Evolutionary conservation across 2,888 invertebrate species (phyloP).

Genomic region (Mesorhabditis sp.): DNA sequence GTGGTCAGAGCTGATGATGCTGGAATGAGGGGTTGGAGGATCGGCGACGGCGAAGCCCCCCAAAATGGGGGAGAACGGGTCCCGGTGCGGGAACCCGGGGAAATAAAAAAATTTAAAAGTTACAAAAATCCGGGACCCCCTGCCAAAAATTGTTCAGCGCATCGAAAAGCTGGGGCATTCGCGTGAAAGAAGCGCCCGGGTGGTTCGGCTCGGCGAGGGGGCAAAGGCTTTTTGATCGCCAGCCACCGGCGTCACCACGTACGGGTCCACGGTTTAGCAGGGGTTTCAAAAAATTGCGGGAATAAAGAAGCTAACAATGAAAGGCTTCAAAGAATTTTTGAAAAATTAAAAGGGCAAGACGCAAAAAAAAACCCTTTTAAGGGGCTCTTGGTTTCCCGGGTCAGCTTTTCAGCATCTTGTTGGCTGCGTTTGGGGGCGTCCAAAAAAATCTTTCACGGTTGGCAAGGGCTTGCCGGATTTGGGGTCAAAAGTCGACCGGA

Average conservation of each 20-base stretch:
- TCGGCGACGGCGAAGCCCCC: not conserved
- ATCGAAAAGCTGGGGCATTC: constrained; percentile 10
- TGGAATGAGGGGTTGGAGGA: not conserved
- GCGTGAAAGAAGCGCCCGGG: constrained; percentile 8
- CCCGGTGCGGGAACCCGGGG: no score
- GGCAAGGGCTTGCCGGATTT: constrained; percentile 22
- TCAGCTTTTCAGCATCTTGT: not conserved
- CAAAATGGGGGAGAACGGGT: not conserved
- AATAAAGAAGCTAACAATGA: not conserved
- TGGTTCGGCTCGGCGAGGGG: no score
- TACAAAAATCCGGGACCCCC: constrained; percentile 5
- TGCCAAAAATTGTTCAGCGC: constrained; percentile 9
- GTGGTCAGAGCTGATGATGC: not conserved
- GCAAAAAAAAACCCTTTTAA: no score
- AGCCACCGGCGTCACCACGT: not conserved
- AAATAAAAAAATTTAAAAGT: not conserved
- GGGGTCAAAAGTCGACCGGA: not conserved
- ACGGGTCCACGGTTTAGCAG: not conserved
- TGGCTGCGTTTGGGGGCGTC: not conserved
- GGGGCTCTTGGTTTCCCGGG: not conserved
- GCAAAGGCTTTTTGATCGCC: not conserved
- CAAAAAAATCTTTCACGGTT: constrained; percentile 25
- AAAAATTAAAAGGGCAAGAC: no score
- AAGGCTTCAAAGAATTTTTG: no score
- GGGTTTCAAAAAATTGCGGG: not conserved